Percentiles rank a stretch among this genome's conserved stretches.
Evolutionary conservation across 2,113 vertebrate species (phyloP).

Genomic region (Toxotes jaculatrix): DNA sequence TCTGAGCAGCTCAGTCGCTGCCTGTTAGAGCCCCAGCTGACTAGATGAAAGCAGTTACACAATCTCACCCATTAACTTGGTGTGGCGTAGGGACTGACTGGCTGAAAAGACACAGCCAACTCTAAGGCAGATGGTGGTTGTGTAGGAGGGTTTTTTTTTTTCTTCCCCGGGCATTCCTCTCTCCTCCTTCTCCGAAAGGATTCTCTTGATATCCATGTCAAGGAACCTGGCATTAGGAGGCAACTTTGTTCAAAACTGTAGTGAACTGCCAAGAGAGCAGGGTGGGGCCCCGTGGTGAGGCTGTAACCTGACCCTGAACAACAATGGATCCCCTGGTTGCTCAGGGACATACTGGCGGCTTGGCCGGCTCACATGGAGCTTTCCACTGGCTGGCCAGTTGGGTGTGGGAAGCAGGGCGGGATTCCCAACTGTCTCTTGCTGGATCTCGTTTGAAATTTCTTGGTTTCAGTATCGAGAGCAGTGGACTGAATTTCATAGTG

Average conservation of each 20-base stretch:
- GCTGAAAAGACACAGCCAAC: conserved; percentile 80
- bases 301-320: conserved; percentile 93
- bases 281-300: conserved; percentile 90
- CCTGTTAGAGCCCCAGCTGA: conserved; percentile 91
- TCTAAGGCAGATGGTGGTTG: conserved; percentile 84
- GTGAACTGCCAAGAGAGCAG: conserved; percentile 91
- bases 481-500: conserved; percentile 14
- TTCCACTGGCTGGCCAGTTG: conserved; percentile 51
- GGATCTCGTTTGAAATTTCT: conserved; percentile 26
- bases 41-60: conserved; percentile 93
- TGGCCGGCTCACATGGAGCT: conserved; percentile 64
- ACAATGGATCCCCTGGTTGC: conserved; percentile 90
- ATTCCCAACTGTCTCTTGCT: conserved; percentile 60
- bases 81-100: conserved; percentile 87
- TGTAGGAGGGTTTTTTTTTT: conserved; percentile 46
- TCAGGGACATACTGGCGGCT: conserved; percentile 80
- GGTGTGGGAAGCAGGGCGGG: conserved; percentile 59
- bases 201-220: conserved; percentile 79
- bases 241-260: conserved; percentile 91
- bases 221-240: conserved; percentile 86
- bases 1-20: conserved; percentile 91
- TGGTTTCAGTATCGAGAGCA: conserved; percentile 17
- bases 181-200: conserved; percentile 53
- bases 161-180: conserved; percentile 44
- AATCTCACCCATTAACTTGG: conserved; percentile 90